phyloP scores from a whole-genome alignment of 2,888 invertebrate species.

The Eudasyphora cyanicolor region DNA sequence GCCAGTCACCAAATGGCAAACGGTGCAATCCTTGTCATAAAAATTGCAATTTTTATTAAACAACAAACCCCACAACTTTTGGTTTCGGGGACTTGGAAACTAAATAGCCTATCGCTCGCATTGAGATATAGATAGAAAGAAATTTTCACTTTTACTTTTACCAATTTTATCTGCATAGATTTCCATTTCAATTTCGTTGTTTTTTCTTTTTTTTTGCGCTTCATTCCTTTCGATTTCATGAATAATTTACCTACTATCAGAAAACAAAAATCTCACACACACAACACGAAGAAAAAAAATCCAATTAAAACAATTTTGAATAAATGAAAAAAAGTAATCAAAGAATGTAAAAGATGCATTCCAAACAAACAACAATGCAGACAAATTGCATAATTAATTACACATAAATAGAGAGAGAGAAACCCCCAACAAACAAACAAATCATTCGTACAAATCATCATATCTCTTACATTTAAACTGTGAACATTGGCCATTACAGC shows the following conservation, averaged over 20 bases:
- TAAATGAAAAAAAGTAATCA: not conserved
- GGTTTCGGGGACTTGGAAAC: not conserved
- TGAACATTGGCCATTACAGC: not conserved
- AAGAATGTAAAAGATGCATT: not conserved
- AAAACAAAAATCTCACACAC: conserved; percentile 7
- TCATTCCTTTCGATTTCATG: conserved; percentile 31
- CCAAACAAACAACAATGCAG: not conserved
- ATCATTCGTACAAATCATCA: not conserved
- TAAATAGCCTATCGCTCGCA: not conserved
- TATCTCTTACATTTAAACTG: not conserved
- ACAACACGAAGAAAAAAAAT: not conserved
- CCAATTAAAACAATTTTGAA: conserved; percentile 17
- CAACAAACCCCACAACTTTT: not conserved
- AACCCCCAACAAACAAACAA: not conserved
- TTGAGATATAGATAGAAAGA: conserved; percentile 6
- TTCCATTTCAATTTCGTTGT: conserved; percentile 5
- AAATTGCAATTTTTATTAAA: conserved; percentile 21
- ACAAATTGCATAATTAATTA: conserved; percentile 39
- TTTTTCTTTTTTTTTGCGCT: not conserved
- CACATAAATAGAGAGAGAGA: not conserved
- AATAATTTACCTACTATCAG: not conserved
- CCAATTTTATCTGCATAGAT: conserved; percentile 39
- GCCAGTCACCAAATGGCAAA: conserved; percentile 20
- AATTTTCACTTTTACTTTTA: conserved; percentile 59
- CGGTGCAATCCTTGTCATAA: conserved; percentile 46